phyloP scores from a whole-genome alignment of 2,113 vertebrate genomes.

The Rhinopomastus cyanomelas region DNA sequence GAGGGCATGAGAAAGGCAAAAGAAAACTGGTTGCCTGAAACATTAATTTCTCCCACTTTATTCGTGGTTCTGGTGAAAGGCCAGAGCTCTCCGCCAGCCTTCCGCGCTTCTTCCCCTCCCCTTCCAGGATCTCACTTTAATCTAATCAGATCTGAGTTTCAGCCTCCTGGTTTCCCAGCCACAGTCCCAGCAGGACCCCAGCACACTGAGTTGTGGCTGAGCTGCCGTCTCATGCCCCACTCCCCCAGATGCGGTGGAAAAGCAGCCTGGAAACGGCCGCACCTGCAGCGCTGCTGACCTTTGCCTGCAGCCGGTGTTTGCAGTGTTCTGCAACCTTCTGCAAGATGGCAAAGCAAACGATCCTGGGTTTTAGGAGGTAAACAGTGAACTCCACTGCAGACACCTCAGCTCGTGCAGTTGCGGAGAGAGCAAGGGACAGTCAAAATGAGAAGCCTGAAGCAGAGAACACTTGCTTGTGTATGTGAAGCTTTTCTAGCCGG shows the following conservation, averaged over 20 bases:
- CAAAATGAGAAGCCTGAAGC: background rate
- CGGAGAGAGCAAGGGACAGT: background rate
- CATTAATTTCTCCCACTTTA: background rate
- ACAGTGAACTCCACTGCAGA: background rate
- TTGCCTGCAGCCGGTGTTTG: background rate
- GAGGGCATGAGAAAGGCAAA: background rate
- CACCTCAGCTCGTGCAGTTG: background rate
- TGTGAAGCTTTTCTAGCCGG: background rate
- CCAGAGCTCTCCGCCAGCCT: background rate
- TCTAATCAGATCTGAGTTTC: background rate
- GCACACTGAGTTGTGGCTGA: accelerated
- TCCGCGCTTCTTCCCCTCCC: background rate
- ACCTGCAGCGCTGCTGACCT: background rate
- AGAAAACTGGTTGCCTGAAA: background rate
- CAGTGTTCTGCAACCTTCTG: slow-evolving; percentile 5
- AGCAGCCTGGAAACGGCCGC: background rate
- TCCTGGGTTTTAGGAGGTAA: background rate
- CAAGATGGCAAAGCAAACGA: background rate
- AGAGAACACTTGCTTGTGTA: background rate
- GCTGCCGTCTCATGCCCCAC: accelerated
- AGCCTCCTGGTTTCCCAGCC: background rate
- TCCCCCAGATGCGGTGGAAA: accelerated
- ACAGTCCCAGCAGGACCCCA: background rate
- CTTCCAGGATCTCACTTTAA: background rate
- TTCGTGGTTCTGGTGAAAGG: background rate